phyloP scores from a whole-genome alignment of 1,140 invertebrate genomes.

The Carposina sasakii region DNA sequence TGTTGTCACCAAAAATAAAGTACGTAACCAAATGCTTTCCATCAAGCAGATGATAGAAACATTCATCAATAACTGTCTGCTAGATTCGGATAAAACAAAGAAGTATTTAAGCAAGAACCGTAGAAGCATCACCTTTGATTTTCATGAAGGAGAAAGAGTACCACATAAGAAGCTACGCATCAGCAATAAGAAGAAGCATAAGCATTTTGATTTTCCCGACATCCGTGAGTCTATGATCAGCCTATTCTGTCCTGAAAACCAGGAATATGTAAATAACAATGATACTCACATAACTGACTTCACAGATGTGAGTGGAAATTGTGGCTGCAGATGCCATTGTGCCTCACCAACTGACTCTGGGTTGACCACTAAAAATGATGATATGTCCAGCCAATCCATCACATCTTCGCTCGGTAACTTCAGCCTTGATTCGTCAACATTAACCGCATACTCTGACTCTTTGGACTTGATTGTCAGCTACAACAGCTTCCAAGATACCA shows the following conservation, averaged over 20 bases:
- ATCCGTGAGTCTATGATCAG: conserved; percentile 48
- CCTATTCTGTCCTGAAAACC: conserved; percentile 34
- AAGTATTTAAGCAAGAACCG: background rate
- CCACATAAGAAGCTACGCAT: conserved; percentile 20
- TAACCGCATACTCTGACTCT: conserved; percentile 58
- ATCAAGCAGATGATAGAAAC: conserved; percentile 44
- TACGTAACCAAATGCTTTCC: conserved; percentile 45
- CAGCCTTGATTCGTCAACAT: conserved; percentile 43
- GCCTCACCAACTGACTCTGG: conserved; percentile 39
- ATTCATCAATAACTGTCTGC: conserved; percentile 40
- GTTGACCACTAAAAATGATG: conserved; percentile 32
- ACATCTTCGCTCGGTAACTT: conserved; percentile 63
- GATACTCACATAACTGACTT: conserved; percentile 8
- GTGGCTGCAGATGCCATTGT: conserved; percentile 41
- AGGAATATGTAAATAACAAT: conserved; percentile 19
- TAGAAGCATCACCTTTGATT: conserved; percentile 22
- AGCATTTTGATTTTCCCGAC: conserved; percentile 58
- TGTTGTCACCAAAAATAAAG: conserved; percentile 34
- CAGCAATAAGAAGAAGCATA: conserved; percentile 50
- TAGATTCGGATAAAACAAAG: conserved; percentile 19
- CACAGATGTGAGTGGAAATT: conserved; percentile 30
- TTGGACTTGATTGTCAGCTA: conserved; percentile 54
- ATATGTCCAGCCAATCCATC: conserved; percentile 33
- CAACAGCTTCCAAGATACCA: conserved; percentile 54
- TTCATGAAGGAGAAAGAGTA: conserved; percentile 22